Evolutionary conservation across 1,140 invertebrate genomes (phyloP).

Genomic region (Geopemphigus sp.): DNA sequence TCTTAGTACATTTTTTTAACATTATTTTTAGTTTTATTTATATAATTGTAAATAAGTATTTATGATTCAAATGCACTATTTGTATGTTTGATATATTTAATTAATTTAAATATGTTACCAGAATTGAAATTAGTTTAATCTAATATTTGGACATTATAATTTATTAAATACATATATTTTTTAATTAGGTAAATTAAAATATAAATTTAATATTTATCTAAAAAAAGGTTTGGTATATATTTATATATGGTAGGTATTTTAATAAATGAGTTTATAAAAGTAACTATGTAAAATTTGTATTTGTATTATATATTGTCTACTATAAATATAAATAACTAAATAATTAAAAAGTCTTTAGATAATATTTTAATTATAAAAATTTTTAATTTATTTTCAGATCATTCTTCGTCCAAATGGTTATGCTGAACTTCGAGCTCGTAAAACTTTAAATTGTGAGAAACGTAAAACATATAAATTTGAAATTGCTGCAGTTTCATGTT

Average conservation of each 20-base stretch:
- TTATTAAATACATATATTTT: background rate
- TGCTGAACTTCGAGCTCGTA: constrained; percentile 71
- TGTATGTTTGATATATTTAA: background rate
- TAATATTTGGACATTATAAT: background rate
- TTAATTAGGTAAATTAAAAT: background rate
- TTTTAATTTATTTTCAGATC: too few relatives aligned
- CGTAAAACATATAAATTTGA: constrained; percentile 92
- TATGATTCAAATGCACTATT: background rate
- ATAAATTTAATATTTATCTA: background rate
- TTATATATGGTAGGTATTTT: too few relatives aligned
- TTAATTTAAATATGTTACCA: background rate
- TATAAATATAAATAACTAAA: background rate
- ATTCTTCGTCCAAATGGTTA: constrained; percentile 60
- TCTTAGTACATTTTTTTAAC: too few relatives aligned
- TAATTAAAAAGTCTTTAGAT: too few relatives aligned
- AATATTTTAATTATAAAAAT: too few relatives aligned
- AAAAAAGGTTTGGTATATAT: too few relatives aligned
- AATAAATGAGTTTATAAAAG: background rate
- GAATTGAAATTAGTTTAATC: background rate
- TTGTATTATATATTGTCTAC: background rate
- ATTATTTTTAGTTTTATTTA: too few relatives aligned
- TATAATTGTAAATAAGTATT: background rate
- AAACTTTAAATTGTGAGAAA: constrained; percentile 88
- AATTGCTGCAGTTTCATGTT: constrained; percentile 87
- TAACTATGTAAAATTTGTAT: background rate